Base-by-base conservation (phyloP, 2,888 invertebrate genomes). In the Ditylenchus weischeri region DNA sequence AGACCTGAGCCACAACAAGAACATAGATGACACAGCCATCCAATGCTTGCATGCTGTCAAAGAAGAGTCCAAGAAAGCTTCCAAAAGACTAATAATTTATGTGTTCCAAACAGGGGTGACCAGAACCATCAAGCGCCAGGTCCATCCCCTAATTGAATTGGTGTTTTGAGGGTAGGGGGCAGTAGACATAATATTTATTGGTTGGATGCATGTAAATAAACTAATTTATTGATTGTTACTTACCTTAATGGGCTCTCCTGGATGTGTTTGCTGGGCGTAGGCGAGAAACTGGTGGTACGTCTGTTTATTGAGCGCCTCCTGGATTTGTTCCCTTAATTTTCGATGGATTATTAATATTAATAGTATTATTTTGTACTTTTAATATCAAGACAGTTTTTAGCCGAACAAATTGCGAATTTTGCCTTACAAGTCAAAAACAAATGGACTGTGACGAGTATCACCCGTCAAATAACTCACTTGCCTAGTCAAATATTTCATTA, bases 251-350 rank as follows among this genome's bases (percentile, higher is more conserved):
- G 86, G 85, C 79, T 88, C 87, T 51, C 86, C 87, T 21, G 88
- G 88, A 78, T 85, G 87, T 83, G 96, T 96, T 83, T 95, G 93
- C 79, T 93, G 91, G 0, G 96, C 92, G 84, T 98, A 94, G 68
- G 89, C 88, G 82, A 89, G 88, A 84, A 93, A 93, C 84, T 93
- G 92, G 74, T 88, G 88, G 84, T 90, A 93, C 13, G 86, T 86
- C 75, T 87, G 86, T 80, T 92, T 91, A 84, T 98, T 98, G 19
- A 98, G 86, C 1, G 94, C 94, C 83, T 94, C 93, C 85, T 96
- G 92, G 81, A 98, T 91, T 84, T 91, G 76, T n/a, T 75, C 50
- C 61, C 73, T 73, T 57, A 57, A 72, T 57, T 58, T 18, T 66
- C 1, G 10, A 8, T 43, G 3, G 43, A 29, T 4, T 29, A 5